A percentile compares a stretch with the other conserved stretches of the same genome.
Evolutionary conservation across 1,140 invertebrate species (phyloP).

Genomic region (Zaprionus inermis): DNA sequence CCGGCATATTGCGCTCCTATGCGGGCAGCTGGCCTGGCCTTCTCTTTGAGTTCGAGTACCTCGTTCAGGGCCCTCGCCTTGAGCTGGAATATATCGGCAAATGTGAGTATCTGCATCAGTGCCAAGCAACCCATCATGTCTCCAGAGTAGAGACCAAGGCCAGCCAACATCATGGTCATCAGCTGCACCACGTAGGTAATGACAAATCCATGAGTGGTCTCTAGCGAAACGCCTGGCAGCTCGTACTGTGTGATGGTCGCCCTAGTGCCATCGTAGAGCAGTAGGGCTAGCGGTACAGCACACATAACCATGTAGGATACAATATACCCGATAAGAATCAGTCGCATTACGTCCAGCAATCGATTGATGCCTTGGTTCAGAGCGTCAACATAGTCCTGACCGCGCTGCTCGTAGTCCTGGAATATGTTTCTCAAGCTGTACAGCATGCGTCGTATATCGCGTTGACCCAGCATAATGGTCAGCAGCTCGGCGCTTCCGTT

Average conservation of each 20-base stretch:
- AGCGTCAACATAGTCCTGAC: background rate
- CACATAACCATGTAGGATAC: conserved; percentile 40
- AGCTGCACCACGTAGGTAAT: conserved; percentile 53
- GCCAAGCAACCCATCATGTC: conserved; percentile 49
- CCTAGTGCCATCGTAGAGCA: conserved; percentile 48
- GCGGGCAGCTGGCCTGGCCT: background rate
- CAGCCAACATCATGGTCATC: conserved; percentile 39
- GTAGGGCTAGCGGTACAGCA: conserved; percentile 22
- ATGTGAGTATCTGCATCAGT: conserved; percentile 54
- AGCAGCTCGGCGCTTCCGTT: conserved; percentile 38
- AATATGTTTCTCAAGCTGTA: conserved; percentile 23
- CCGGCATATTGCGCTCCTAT: conserved; percentile 9
- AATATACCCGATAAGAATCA: conserved; percentile 48
- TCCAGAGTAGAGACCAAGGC: conserved; percentile 53
- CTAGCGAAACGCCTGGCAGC: conserved; percentile 51
- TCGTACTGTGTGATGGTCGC: conserved; percentile 48
- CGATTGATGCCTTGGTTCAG: conserved; percentile 49
- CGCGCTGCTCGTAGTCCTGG: conserved; percentile 42
- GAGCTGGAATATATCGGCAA: conserved; percentile 51
- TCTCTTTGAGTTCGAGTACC: conserved; percentile 22
- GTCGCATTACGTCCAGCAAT: conserved; percentile 21
- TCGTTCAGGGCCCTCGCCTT: conserved; percentile 42
- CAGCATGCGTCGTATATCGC: conserved; percentile 24
- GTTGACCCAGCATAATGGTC: conserved; percentile 37
- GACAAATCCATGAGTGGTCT: conserved; percentile 38